These are phyloP conservation scores for Nyctibius bracteatus DNA, from an alignment of 2,113 vertebrate species.

Conservation along the genomic window DNA sequence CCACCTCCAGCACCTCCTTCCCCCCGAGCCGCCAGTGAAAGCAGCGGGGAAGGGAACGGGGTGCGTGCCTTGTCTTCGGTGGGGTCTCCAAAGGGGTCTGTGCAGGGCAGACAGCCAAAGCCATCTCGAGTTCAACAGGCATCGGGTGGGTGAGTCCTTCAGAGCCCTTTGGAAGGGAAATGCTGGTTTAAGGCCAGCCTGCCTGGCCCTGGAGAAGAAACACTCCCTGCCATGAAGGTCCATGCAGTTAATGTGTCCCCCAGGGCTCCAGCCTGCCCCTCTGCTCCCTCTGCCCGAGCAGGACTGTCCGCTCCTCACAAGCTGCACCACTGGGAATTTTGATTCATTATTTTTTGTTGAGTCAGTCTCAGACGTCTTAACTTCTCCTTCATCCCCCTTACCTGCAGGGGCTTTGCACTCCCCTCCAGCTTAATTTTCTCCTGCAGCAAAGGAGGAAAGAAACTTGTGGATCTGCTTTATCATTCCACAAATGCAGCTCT, in stretches of 20 bases:
- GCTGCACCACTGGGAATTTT: not conserved
- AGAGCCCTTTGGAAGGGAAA: not conserved
- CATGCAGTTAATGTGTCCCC: not conserved
- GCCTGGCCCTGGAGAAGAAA: not conserved
- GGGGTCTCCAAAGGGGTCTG: not conserved
- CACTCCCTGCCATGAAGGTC: not conserved
- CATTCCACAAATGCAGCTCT: not conserved
- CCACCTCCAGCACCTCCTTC: not conserved
- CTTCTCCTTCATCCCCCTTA: not conserved
- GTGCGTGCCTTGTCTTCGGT: fast-evolving
- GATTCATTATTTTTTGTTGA: not conserved
- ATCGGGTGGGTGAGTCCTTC: not conserved
- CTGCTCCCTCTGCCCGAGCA: not conserved
- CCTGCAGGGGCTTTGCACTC: not conserved
- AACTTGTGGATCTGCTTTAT: not conserved
- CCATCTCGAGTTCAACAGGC: not conserved
- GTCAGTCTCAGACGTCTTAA: not conserved
- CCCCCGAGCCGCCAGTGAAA: fast-evolving
- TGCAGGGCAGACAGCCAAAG: not conserved
- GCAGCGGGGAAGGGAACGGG: fast-evolving
- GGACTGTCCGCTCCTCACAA: not conserved
- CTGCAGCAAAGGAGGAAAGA: not conserved
- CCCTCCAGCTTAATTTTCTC: not conserved
- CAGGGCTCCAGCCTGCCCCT: not conserved
- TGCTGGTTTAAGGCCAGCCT: not conserved